Base-by-base conservation (phyloP, 2,888 invertebrate genomes). In the Agriopis leucophaearia region DNA sequence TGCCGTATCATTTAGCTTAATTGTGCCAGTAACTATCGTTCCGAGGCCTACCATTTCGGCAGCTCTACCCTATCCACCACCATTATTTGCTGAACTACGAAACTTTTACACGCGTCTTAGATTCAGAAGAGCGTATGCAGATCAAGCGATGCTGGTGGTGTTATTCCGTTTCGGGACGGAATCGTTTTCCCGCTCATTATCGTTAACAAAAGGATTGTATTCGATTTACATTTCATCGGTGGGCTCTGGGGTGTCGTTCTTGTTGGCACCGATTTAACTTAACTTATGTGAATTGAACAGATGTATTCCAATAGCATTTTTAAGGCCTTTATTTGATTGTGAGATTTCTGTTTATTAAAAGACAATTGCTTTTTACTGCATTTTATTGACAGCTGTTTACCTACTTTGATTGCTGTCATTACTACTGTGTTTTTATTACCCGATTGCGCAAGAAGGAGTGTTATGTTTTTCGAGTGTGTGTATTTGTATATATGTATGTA, bases 151-250 rank as follows among this genome's bases (percentile, higher is more conserved):
- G 71, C 74, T 81, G 82, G 84, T 58, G 52, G 56, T 42, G 66
- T 72, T 65, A 81, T 84, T 86, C 81, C 78, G 80, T 81, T 85
- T 84, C 69, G 76, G 81, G 81, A 81, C 81, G 78, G 77, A 80
- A 74, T 80, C 81, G 81, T 87, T 85, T 83, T 78, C 82, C 77
- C 79, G 72, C 81, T 86, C 86, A 86, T 89, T 88, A 86, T 86
- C 81, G 82, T 86, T 86, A 85, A 87, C 86, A 85, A 86, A 87
- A 86, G 87, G 88, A 83, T 86, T 85, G 80, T 81, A 81, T 78
- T 79, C 82, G 83, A 87, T 88, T 88, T 87, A 86, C 86, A 87
- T 88, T 88, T 84, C 82, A 80, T 83, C 76, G 79, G 71, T 60
- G 77, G 80, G 77, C 79, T 79, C 75, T 70, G 69, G 71, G 71